phyloP scores from a whole-genome alignment of 2,113 vertebrate species.

The Xiphophorus maculatus region DNA sequence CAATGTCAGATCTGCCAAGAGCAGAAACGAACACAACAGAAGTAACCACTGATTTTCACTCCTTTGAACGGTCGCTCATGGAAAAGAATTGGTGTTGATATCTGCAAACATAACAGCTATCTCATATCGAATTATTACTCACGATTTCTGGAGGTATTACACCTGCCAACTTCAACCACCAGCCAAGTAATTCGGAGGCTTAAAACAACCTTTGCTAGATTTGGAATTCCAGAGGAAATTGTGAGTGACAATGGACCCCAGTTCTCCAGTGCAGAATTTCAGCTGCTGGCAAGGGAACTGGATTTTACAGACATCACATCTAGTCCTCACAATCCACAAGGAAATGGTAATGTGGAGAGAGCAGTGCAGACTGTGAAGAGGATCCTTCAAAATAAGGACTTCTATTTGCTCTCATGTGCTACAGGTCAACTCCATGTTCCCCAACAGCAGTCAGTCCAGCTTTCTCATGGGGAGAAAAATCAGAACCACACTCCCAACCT shows the following conservation, averaged over 20 bases:
- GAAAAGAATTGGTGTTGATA: too few species aligned
- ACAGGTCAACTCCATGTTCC: too few species aligned
- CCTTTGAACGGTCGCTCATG: too few species aligned
- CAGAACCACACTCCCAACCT: background rate
- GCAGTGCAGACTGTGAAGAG: background rate
- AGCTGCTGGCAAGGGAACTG: background rate
- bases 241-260: background rate
- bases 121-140: background rate
- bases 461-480: background rate
- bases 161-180: background rate
- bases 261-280: background rate
- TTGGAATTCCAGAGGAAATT: background rate
- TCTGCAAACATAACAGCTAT: background rate
- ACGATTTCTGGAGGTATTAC: background rate
- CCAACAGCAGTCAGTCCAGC: background rate
- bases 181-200: background rate
- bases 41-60: too few species aligned
- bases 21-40: too few species aligned
- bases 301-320: background rate
- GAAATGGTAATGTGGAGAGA: background rate
- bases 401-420: background rate
- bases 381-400: too few species aligned
- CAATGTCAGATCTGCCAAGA: too few species aligned
- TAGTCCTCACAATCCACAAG: background rate
- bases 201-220: background rate